A percentile compares a stretch with the other conserved stretches of the same genome.
Conservation (phyloP, 2,888 invertebrate species). For the Helicoverpa assulta region DNA sequence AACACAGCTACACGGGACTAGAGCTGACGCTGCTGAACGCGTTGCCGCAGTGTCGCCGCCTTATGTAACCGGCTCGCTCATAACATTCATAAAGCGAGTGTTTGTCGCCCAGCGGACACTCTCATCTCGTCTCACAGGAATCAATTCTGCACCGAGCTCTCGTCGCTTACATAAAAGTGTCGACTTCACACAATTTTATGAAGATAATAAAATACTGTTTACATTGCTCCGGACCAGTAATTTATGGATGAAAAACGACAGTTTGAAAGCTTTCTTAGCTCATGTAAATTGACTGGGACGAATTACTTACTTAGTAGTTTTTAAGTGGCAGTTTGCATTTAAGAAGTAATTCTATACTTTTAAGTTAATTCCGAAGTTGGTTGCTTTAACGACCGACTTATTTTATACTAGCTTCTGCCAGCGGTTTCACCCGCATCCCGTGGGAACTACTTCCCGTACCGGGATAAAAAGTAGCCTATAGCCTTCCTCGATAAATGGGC, state of each 20-base stretch:
- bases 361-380: neutral
- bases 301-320: neutral
- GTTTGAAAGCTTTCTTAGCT: slow-evolving; percentile 11
- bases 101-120: slow-evolving; percentile 3
- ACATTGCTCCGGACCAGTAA: slow-evolving; percentile 2
- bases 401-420: too few relatives aligned
- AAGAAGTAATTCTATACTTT: too few relatives aligned
- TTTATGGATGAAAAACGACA: slow-evolving; percentile 12
- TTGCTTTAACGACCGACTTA: neutral
- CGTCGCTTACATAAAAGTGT: slow-evolving; percentile 13
- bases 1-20: neutral
- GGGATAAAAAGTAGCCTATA: too few relatives aligned
- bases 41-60: neutral
- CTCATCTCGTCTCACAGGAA: slow-evolving; percentile 1
- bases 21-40: neutral
- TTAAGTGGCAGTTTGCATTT: neutral
- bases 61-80: neutral
- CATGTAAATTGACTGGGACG: neutral
- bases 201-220: slow-evolving; percentile 8
- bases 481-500: too few relatives aligned
- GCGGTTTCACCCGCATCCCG: too few relatives aligned
- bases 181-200: slow-evolving; percentile 3
- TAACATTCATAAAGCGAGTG: slow-evolving; percentile 6
- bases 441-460: too few relatives aligned
- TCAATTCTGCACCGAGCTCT: slow-evolving; percentile 12